A percentile compares a stretch with the other conserved stretches of the same genome.
Conservation (phyloP, 2,888 invertebrate genomes). For the Artemia sinica region DNA sequence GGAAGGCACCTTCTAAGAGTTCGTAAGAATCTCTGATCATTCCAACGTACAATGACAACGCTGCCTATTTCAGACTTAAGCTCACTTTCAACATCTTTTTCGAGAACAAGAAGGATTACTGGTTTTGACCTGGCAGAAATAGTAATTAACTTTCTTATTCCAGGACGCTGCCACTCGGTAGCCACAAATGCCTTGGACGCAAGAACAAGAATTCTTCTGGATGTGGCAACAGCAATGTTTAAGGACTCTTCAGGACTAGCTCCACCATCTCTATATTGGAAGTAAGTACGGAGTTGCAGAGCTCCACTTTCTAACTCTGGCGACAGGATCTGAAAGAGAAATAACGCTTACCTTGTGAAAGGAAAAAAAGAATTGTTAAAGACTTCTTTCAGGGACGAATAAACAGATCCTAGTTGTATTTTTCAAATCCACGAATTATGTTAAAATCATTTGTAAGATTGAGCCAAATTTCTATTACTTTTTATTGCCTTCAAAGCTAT, state of each 20-base stretch:
- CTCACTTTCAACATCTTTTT: not conserved
- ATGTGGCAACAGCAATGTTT: conserved; percentile 75
- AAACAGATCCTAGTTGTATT: too few species aligned
- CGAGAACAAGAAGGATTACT: not conserved
- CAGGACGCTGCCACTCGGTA: conserved; percentile 69
- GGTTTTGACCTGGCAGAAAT: not conserved
- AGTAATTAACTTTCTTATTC: conserved; percentile 9
- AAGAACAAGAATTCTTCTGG: conserved; percentile 71
- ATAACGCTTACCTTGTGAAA: not conserved
- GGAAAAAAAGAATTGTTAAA: not conserved
- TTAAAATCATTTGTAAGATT: too few species aligned
- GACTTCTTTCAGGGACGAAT: too few species aligned
- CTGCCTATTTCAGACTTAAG: conserved; percentile 6
- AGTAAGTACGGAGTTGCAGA: conserved; percentile 4
- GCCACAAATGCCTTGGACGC: conserved; percentile 80
- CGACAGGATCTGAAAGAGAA: not conserved
- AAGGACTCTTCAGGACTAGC: conserved; percentile 80
- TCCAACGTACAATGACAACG: conserved; percentile 5
- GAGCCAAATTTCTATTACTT: too few species aligned
- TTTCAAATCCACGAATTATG: too few species aligned
- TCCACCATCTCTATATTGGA: conserved; percentile 34
- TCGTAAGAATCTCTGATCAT: not conserved
- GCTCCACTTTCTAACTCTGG: conserved; percentile 2
- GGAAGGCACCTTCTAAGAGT: not conserved
- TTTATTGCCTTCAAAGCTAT: too few species aligned